A percentile compares a stretch with the other conserved stretches of the same genome.
Evolutionary conservation across 2,888 invertebrate species (phyloP).

Genomic region (Ophraella communa): DNA sequence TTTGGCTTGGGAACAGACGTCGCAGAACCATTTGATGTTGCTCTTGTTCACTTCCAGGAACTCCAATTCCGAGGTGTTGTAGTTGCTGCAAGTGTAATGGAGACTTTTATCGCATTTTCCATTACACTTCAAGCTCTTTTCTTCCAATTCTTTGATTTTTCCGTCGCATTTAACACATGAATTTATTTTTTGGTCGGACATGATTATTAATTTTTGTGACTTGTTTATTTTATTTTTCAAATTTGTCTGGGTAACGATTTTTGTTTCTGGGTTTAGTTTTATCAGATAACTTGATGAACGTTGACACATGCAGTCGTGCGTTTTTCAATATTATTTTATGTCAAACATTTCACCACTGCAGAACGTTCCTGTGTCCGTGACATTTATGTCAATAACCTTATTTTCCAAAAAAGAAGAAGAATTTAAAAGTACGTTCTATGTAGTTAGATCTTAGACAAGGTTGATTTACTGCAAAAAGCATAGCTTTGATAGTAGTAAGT

Average conservation of each 20-base stretch:
- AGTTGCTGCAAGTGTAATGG: constrained; percentile 46
- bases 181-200: constrained; percentile 45
- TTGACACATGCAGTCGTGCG: too few species aligned
- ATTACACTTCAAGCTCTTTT: constrained; percentile 45
- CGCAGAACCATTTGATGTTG: constrained; percentile 48
- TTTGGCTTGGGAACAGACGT: constrained; percentile 38
- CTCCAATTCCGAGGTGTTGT: constrained; percentile 43
- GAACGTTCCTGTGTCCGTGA: too few species aligned
- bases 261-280: neutral
- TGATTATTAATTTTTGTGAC: constrained; percentile 1
- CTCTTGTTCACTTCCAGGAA: constrained; percentile 44
- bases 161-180: constrained; percentile 48
- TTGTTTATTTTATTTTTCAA: constrained; percentile 19
- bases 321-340: too few species aligned
- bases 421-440: too few species aligned
- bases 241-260: neutral
- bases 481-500: too few species aligned
- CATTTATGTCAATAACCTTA: too few species aligned
- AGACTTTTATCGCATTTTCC: constrained; percentile 43
- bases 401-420: too few species aligned
- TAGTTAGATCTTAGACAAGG: too few species aligned
- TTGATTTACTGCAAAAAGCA: too few species aligned
- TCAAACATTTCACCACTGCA: too few species aligned
- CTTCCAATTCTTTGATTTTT: constrained; percentile 33
- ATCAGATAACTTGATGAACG: too few species aligned